Evolutionary conservation across 1,140 invertebrate species (phyloP), one percentile per base, ranked within the genome.

Genomic region (Drosophila pseudoananassae): DNA sequence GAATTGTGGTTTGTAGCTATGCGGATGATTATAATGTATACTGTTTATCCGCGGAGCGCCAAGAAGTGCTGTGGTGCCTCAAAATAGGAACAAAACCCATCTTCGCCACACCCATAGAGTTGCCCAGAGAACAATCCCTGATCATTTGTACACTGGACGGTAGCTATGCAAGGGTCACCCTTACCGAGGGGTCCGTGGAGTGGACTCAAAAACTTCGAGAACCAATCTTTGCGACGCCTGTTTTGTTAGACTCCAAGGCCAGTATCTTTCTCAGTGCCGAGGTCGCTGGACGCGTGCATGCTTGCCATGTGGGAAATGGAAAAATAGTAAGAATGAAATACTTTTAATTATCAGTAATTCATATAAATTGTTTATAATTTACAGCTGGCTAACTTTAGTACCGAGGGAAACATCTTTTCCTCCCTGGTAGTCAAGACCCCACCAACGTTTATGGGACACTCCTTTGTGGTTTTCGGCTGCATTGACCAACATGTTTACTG

Each of bases 401-500:
- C 50, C 0, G 81, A 87, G n/a, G 84, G 84, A 6, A 84, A 88
- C 31, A 87, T 91, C 9, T 91, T 91, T 64, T 91, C 84, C 4
- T 77, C 81, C 5, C 38, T 91, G 12, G 63, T 85, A 7, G 60
- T 78, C 2, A 58, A 74, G 33, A 49, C 63, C 1, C 70, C 82
- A n/a, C 83, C 82, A 3, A 87, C 82, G 3, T 52, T 56, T 9
- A 82, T 73, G 61, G 79, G 81, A 1, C 38, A 82, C 0, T 63
- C 52, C 1, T 82, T 82, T 65, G 64, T 91, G 5, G n/a, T 91
- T 1, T 92, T 92, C 31, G 91, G 91, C 5, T 91, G 83, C 40
- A 87, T 92, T 36, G 87, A 92, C 69, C 68, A 88, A 2, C 51
- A 87, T 57, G 33, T 92, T 0, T 91, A 92, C 36, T 91, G 91